Evolutionary conservation across 2,113 vertebrate species (phyloP), one percentile per base, ranked within the genome.

Genomic region (Callopanchax toddi): DNA sequence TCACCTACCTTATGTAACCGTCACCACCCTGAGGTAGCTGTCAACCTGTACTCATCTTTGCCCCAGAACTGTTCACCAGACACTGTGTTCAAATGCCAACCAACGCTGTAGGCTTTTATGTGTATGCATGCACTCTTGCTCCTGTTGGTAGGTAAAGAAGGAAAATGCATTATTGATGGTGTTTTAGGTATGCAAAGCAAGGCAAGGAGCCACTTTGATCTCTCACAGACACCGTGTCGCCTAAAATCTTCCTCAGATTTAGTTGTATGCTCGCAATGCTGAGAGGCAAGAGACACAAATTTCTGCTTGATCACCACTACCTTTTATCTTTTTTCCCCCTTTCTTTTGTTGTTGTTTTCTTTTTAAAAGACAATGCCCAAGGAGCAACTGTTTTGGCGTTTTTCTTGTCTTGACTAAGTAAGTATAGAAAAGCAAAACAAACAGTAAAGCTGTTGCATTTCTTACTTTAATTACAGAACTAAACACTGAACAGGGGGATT

Each of bases 171-270:
- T 89, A 86, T 87, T 89, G 79, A 90, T 78, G 40, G 52, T 64
- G 74, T 86, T 87, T 82, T 80, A 89, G 85, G 68, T 68, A 81
- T 85, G 85, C 85, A 86, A 80, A 85, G 81, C 58, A 80, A 79
- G 74, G 74, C 51, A 54, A 76, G 77, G 32, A 67, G 51, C 60
- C 16, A 12, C 86, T 90, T 89, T 91, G 86, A 90, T 89, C 81
- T 78, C 56, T 36, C 44, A 55, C 59, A 79, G 86, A 79, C 49
- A 49, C 54, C 1, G 40, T 76, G 74, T 83, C 77, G 40, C 71
- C 39, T 40, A 61, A 78, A 81, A 84, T 89, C 78, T 81, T 46
- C 37, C 77, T 82, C 74, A 71, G 59, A 73, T 78, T 81, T 49
- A 48, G 43, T 57, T 17, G 6, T 67, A 40, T 67, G 78, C 62